Base-by-base conservation (phyloP, 2,113 vertebrate species). In the Emydocephalus ijimae region DNA sequence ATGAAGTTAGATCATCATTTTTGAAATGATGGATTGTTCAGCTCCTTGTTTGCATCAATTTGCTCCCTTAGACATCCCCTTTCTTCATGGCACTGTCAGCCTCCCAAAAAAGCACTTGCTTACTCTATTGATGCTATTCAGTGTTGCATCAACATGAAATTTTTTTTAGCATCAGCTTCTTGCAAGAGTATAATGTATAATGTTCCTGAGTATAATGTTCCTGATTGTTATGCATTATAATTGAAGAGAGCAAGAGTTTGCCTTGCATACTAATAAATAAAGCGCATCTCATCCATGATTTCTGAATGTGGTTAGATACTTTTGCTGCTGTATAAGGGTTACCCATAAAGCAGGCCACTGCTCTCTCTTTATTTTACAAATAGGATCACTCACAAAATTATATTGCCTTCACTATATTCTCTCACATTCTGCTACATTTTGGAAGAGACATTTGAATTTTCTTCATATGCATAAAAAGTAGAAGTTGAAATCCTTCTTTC, bases 401-500 rank as follows among this genome's bases (percentile, higher is more conserved):
- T 50, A 3, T 21, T 56, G 57, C 18, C 45, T 34, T 6, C 39
- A 11, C 54, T 2, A 24, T 26, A 26, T n/a, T 11, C 15, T n/a
- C 43, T 26, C 43, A 87, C n/a, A 10, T 85, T 92, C 85, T 59
- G 54, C 3, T 10, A 48, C 8, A 87, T 12, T 89, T 18, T 92
- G 0, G 91, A 1, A 8, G 43, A 61, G 29, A 2, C 10, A 3
- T 57, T 56, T 10, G 4, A 15, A 0, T 91, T 57, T 6, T 8
- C 29, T 14, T 81, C 43, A 45, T 90, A 57, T 0, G 2, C 81
- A 88, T 88, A 50, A 54, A 29, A 5, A 29, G 61, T 81, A 94
- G 74, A 86, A 8, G 1, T 92, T 92, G 92, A 94, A 95, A 91
- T 55, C 23, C 0, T 5, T 87, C 21, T 52, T 34, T 4, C 39